phyloP scores from a whole-genome alignment of 2,888 invertebrate genomes.

The Scaptomyza tumidula region DNA sequence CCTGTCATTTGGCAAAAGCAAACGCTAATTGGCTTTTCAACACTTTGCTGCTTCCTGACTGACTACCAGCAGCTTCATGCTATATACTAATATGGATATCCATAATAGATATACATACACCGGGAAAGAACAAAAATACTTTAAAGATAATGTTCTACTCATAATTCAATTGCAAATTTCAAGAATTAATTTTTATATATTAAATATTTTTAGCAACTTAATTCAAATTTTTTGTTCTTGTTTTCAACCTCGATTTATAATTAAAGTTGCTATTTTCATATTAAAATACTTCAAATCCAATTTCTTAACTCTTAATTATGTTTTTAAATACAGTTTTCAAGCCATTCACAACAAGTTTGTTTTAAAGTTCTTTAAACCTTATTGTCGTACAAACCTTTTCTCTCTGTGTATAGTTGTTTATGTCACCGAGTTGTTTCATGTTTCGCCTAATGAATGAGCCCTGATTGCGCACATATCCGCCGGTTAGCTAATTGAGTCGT shows the following conservation, averaged over 20 bases:
- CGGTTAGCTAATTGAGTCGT: conserved; percentile 74
- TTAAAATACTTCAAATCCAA: too few species aligned
- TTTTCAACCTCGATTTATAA: too few species aligned
- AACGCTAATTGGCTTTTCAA: conserved; percentile 77
- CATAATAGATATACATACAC: conserved; percentile 2
- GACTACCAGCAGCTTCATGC: conserved; percentile 15
- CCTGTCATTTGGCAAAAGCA: conserved; percentile 64
- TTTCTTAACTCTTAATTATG: too few species aligned
- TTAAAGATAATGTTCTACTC: too few species aligned
- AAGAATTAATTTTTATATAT: background rate
- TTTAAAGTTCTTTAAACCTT: too few species aligned
- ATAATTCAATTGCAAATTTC: background rate
- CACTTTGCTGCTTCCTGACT: conserved; percentile 71
- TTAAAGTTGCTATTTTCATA: too few species aligned
- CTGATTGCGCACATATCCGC: conserved; percentile 74
- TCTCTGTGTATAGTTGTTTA: conserved; percentile 13
- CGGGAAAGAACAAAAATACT: background rate
- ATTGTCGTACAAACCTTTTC: background rate
- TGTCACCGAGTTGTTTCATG: conserved; percentile 34
- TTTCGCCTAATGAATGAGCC: conserved; percentile 64
- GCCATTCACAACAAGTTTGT: too few species aligned
- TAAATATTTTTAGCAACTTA: too few species aligned
- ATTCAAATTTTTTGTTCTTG: too few species aligned
- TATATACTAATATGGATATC: conserved; percentile 4
- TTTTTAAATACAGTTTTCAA: too few species aligned